Evolutionary conservation across 2,113 vertebrate species (phyloP).

Genomic region (Micromys minutus): DNA sequence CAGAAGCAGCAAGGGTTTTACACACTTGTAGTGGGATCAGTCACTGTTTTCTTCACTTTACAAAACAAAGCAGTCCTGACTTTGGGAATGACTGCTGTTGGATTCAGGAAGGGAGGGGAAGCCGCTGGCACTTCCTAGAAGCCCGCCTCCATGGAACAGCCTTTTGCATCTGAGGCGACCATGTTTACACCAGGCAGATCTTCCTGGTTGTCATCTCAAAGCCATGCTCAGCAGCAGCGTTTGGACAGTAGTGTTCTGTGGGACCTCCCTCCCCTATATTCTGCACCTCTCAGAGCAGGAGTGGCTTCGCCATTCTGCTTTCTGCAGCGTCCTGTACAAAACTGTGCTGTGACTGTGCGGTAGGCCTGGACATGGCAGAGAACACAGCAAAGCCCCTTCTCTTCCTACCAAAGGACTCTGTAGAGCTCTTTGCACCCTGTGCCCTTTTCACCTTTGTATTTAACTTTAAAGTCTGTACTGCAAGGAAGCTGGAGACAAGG

Average conservation of each 20-base stretch:
- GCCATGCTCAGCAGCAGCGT: slow-evolving; percentile 88
- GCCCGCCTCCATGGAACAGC: slow-evolving; percentile 90
- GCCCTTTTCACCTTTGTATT: slow-evolving; percentile 98
- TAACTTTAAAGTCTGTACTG: slow-evolving; percentile 99
- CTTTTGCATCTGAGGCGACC: slow-evolving; percentile 87
- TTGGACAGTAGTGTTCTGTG: slow-evolving; percentile 91
- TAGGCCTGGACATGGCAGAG: slow-evolving; percentile 96
- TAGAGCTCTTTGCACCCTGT: slow-evolving; percentile 96
- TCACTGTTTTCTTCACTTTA: slow-evolving; percentile 75
- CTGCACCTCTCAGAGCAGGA: slow-evolving; percentile 91
- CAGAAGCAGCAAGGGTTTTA: slow-evolving; percentile 90
- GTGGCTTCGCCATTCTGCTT: slow-evolving; percentile 89
- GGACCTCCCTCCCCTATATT: slow-evolving; percentile 89
- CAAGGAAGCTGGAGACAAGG: slow-evolving; percentile 99
- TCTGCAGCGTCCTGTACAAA: slow-evolving; percentile 94
- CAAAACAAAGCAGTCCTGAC: slow-evolving; percentile 85
- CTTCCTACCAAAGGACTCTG: slow-evolving; percentile 91
- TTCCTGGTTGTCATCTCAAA: slow-evolving; percentile 88
- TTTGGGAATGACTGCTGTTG: slow-evolving; percentile 85
- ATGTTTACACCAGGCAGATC: slow-evolving; percentile 89
- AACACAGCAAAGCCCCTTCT: slow-evolving; percentile 86
- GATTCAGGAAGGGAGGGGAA: slow-evolving; percentile 68
- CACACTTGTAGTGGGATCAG: slow-evolving; percentile 89
- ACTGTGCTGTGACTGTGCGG: slow-evolving; percentile 96
- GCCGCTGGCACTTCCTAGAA: slow-evolving; percentile 79